Base-by-base conservation (phyloP, 64 coral and sea anemone species). In the Montipora foliosa region DNA sequence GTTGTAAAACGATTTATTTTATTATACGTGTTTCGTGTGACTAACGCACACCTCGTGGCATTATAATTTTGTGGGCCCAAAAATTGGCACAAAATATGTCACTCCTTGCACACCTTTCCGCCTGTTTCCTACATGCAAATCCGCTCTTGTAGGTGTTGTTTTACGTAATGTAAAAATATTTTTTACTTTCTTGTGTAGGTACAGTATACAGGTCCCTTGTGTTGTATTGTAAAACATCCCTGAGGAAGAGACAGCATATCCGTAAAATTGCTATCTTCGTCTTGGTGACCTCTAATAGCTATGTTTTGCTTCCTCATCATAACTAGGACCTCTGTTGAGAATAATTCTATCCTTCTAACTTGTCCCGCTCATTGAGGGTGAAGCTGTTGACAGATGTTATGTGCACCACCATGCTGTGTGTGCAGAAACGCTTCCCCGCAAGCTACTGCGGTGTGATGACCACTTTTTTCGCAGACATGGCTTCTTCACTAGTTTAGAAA, bases 271-370 rank as follows among this genome's bases (percentile, higher is more conserved):
- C 87, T 89, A 9, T 94, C 87, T 82, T 94, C 66, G 5, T 82
- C 46, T 74, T 51, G 21, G 25, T 89, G 93, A 75, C 93, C 93
- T 83, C 87, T 89, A 16, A 94, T 83, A 81, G 93, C 66, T 24
- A 94, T 89, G 70, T 83, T 94, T 22, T 94, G 93, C 67, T 25
- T 89, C 15, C 78, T 87, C 85, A 89, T 81, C 77, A 89, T 88
- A 75, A 89, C 79, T 58, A 94, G 12, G 22, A 94, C 86, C 47
- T 94, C 86, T 25, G 80, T 93, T 93, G 25, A 93, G 81, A 88
- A 87, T 20, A 19, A 15, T 73, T 89, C 92, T 89, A 76, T 66
- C 67, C 67, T 76, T 69, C 19, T 67, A 93, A 93, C 50, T 93
- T 79, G 29, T 51, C 87, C 74, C 11, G 44, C 73, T 49, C 60